Base-by-base conservation (phyloP, 2,113 vertebrate species). In the Pangasianodon gigas region DNA sequence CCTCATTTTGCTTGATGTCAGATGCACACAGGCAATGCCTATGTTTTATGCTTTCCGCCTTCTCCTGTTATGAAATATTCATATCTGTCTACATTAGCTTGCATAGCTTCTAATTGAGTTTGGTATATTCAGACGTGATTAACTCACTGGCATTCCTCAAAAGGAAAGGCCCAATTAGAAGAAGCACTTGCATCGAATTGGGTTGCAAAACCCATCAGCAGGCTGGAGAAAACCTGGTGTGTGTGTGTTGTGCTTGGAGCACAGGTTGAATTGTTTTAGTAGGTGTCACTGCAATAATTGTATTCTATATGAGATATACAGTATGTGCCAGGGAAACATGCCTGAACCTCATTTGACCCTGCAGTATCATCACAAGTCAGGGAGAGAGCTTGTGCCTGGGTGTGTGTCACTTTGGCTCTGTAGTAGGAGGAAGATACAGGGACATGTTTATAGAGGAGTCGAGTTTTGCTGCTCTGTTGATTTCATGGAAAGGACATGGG, bases 91-190 rank as follows among this genome's bases (percentile, higher is more conserved):
- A 93, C 94, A 93, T 94, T 95, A 95, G 94, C 95, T 94, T 19
- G 91, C 93, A 84, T 93, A 82, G 95, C 91, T 92, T 93, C 94
- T 95, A 95, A 96, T 95, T 96, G 95, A 96, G 93, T 94, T 95
- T 94, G 94, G 94, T 95, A 95, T 94, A 95, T 94, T 94, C 95
- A 96, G 94, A 94, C 93, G 74, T 95, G 93, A 95, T 95, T 95
- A 95, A 95, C 92, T 94, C 92, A 92, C 92, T 94, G 92, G 93
- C 94, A 95, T 95, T 95, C 94, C 94, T 96, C 95, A 96, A 95
- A 37, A 96, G 95, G 95, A 95, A 94, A 90, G 93, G 93, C 94
- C 94, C 94, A 95, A 95, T 95, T 95, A 95, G 94, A 95, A 44
- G 56, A 92, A 93, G 92, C 93, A 93, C 94, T 95, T 92, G 93